Evolutionary conservation across 2,797 vertebrate species (phyloP), one percentile per base, ranked within the genome.

Genomic region (Acrossocheilus fasciatus): DNA sequence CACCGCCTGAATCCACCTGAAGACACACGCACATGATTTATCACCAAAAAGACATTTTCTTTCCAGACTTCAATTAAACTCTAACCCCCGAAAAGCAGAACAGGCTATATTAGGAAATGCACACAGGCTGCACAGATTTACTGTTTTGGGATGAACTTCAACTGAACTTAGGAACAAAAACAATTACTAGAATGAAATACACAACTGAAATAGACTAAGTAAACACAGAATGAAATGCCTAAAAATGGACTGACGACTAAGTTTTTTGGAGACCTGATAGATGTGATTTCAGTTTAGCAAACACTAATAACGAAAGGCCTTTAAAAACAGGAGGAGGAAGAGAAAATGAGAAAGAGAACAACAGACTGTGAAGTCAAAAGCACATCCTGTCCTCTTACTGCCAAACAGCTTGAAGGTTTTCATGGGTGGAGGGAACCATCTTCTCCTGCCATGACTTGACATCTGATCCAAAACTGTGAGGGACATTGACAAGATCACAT

Each of bases 341-440:
- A 20, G 68, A 36, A 26, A 41, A 26, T 15, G 17, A 86, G 10
- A 70, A 57, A 34, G 57, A 80, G 10, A 30, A 23, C 14, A 11
- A 26, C 52, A 64, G 20, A 11, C 47, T 54, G 3, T 43, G 47
- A 76, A 75, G 73, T 75, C 73, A 20, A 17, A 43, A 43, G n/a
- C n/a, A 18, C 54, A 80, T 80, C 41, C 50, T 54, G 50, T 73
- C 23, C 68, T 87, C 95, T 90, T 94, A 95, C 95, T 91, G 92
- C 96, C 96, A 97, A 87, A 92, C 95, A 4, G 91, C 94, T 62
- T 96, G 93, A 86, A 96, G 92, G 79, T 93, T 96, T 87, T 95
- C 91, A 3, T 90, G 91, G 54, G 90, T 94, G 45, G 94, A 84
- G 12, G 94, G 90, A 87, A 92, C 91, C 90, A 94, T 91, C 88